These are phyloP conservation scores for Cepphus grylle DNA, from an alignment of 2,113 vertebrate species.

Conservation along the genomic window DNA sequence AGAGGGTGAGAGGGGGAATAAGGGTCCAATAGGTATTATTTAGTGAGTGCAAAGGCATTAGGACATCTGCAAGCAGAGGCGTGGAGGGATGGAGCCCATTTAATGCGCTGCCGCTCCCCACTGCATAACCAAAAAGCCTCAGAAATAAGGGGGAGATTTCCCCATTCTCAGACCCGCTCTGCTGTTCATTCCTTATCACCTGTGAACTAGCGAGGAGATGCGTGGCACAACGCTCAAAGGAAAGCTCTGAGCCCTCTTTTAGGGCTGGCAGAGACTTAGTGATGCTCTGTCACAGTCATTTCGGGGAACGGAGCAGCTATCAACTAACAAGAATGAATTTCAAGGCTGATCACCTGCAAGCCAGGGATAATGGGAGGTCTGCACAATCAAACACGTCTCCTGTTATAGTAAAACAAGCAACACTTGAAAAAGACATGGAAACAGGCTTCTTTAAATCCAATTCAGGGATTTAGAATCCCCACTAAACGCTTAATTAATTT, in stretches of 20 bases:
- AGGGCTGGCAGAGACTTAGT: constrained; percentile 57
- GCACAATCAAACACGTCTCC: constrained; percentile 62
- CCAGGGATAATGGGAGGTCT: constrained; percentile 60
- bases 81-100: neutral
- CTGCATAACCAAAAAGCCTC: neutral
- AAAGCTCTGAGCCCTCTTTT: constrained; percentile 42
- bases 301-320: constrained; percentile 22
- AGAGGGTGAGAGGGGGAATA: neutral
- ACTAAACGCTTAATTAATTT: constrained; percentile 85
- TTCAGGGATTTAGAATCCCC: constrained; percentile 77
- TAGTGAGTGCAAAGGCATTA: neutral
- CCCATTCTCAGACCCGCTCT: neutral
- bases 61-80: neutral
- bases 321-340: constrained; percentile 58
- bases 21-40: neutral
- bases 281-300: constrained; percentile 60
- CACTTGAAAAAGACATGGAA: constrained; percentile 65
- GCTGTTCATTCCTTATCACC: neutral
- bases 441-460: constrained; percentile 74
- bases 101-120: neutral
- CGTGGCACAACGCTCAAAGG: neutral
- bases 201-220: neutral
- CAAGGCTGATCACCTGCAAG: constrained; percentile 61
- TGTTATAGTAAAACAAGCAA: constrained; percentile 70
- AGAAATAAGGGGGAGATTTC: neutral